Percentiles rank a stretch among this genome's conserved stretches.
Evolutionary conservation across 2,888 invertebrate species (phyloP).

Genomic region (Nebria brevicollis): DNA sequence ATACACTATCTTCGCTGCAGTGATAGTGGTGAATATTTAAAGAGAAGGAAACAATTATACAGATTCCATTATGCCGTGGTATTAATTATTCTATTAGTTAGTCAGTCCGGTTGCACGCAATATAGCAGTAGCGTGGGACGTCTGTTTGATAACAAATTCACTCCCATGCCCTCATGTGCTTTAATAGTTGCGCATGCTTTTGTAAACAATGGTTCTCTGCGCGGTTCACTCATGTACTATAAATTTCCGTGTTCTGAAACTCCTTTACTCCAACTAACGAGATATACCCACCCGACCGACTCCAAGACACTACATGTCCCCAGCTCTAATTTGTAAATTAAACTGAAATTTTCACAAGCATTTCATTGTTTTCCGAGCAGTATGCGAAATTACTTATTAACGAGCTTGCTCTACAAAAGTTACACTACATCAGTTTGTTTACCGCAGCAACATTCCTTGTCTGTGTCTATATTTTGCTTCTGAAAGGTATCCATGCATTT

Average conservation of each 20-base stretch:
- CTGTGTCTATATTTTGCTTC: no score
- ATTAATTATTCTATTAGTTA: no score
- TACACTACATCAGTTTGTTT: not conserved
- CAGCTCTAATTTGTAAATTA: slow-evolving; percentile 28
- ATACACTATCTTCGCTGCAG: no score
- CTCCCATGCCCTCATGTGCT: not conserved
- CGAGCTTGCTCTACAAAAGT: not conserved
- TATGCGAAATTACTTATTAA: slow-evolving; percentile 24
- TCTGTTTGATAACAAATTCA: slow-evolving; percentile 11
- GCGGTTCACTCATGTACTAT: slow-evolving; percentile 5
- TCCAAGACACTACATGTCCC: slow-evolving; percentile 2
- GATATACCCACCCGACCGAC: not conserved
- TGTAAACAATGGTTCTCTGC: slow-evolving; percentile 33
- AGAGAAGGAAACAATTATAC: no score
- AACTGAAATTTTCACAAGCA: slow-evolving; percentile 17
- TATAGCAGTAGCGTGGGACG: not conserved
- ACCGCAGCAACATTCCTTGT: not conserved
- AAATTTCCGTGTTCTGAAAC: slow-evolving; percentile 20
- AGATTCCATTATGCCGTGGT: no score
- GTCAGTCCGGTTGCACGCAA: no score
- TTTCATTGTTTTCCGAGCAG: slow-evolving; percentile 24
- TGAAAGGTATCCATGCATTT: no score
- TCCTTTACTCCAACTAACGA: slow-evolving; percentile 8
- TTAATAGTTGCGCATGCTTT: slow-evolving; percentile 7
- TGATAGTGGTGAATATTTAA: no score